These are phyloP conservation scores for Andrena chrysosceles DNA, from an alignment of 2,888 invertebrate genomes.

Conservation along the genomic window DNA sequence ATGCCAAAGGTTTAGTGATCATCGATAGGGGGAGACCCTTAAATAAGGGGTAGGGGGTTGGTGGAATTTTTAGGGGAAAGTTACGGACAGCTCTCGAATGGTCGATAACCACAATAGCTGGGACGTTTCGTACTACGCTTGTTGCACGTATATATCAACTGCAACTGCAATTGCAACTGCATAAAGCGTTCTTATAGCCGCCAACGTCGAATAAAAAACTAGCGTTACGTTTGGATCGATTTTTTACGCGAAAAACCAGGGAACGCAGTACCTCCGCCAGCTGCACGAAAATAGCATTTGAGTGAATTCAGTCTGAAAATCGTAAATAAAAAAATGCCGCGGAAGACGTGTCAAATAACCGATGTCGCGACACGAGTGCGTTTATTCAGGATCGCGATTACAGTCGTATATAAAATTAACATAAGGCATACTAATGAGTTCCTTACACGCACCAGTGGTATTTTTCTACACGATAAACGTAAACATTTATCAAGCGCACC, in stretches of 20 bases:
- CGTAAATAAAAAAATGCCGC: slow-evolving; percentile 11
- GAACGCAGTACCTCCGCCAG: slow-evolving; percentile 37
- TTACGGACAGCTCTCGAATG: slow-evolving; percentile 66
- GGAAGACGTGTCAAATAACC: slow-evolving; percentile 1
- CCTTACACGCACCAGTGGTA: not conserved
- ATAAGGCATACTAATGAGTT: not conserved
- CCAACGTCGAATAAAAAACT: slow-evolving; percentile 36
- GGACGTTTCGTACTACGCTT: slow-evolving; percentile 41
- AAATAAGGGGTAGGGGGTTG: not conserved
- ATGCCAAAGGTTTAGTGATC: slow-evolving; percentile 52
- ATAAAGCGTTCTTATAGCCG: slow-evolving; percentile 35
- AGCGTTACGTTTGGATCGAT: slow-evolving; percentile 57
- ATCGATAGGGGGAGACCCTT: slow-evolving; percentile 18
- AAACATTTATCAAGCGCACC: not conserved
- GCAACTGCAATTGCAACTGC: slow-evolving; percentile 53
- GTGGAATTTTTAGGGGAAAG: slow-evolving; percentile 54
- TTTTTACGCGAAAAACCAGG: slow-evolving; percentile 52
- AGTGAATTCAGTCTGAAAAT: slow-evolving; percentile 24
- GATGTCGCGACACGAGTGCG: not conserved
- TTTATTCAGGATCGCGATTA: not conserved
- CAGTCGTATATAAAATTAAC: not conserved
- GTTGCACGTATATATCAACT: slow-evolving; percentile 33
- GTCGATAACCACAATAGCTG: slow-evolving; percentile 60
- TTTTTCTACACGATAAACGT: not conserved
- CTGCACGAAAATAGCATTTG: slow-evolving; percentile 39